phyloP scores from a whole-genome alignment of 2,113 vertebrate species.

The Clarias gariepinus region DNA sequence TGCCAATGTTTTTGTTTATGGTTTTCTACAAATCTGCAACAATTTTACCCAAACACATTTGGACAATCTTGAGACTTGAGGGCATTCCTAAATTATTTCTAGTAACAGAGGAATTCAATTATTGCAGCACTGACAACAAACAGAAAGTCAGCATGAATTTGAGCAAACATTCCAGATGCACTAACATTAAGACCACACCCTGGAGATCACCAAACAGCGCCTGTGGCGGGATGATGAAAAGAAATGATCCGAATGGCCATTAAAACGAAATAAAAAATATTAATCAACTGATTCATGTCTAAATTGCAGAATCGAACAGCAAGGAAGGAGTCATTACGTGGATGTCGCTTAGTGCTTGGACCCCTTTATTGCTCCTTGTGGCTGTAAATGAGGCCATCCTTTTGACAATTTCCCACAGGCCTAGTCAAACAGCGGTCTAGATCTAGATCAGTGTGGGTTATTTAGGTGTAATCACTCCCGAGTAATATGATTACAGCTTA shows the following conservation, averaged over 20 bases:
- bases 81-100: too few species aligned
- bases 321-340: neutral
- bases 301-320: neutral
- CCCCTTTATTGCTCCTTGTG: neutral
- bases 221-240: too few species aligned
- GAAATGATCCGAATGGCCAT: neutral
- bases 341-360: neutral
- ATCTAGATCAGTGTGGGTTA: neutral
- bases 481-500: neutral
- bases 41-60: too few species aligned
- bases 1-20: neutral
- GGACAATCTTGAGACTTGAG: too few species aligned
- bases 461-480: slow-evolving; percentile 14
- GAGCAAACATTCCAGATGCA: neutral
- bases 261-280: neutral
- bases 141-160: neutral
- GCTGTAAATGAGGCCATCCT: neutral
- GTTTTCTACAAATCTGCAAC: neutral
- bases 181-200: neutral
- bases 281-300: too few species aligned
- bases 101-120: too few species aligned
- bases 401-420: neutral
- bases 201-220: too few species aligned
- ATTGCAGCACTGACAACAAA: neutral
- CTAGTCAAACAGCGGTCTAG: neutral